Percentiles rank a stretch among this genome's conserved stretches.
Conservation (phyloP, 2,888 invertebrate species). For the Hydriomena furcata region DNA sequence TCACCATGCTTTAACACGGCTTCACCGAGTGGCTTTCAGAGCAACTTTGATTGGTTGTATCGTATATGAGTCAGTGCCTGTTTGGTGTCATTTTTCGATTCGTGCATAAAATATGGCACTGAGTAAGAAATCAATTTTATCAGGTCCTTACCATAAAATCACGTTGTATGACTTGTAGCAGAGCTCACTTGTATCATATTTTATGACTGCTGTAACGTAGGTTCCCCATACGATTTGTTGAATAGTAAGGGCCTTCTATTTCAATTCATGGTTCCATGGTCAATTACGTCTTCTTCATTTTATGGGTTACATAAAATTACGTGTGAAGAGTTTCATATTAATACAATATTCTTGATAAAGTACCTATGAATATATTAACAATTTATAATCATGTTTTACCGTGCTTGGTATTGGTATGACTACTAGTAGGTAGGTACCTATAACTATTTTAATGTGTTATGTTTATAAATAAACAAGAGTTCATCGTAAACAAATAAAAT, state of each 20-base stretch:
- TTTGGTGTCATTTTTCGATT: too few relatives aligned
- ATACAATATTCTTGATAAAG: constrained; percentile 4
- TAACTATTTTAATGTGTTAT: constrained; percentile 4
- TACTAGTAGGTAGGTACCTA: not conserved
- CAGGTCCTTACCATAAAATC: too few relatives aligned
- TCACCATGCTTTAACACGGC: constrained; percentile 19
- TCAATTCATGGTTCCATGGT: too few relatives aligned
- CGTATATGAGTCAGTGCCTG: too few relatives aligned
- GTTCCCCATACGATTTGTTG: too few relatives aligned
- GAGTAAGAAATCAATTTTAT: too few relatives aligned
- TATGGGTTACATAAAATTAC: not conserved
- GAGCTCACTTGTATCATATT: too few relatives aligned
- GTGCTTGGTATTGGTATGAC: constrained; percentile 1
- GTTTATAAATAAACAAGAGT: constrained; percentile 10
- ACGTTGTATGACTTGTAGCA: too few relatives aligned
- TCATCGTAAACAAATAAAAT: constrained; percentile 1
- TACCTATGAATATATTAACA: constrained; percentile 1
- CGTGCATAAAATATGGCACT: too few relatives aligned
- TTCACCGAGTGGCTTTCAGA: not conserved
- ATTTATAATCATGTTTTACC: constrained; percentile 25
- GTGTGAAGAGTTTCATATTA: not conserved
- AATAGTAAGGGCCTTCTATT: too few relatives aligned
- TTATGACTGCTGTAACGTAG: too few relatives aligned
- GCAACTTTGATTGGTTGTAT: not conserved
- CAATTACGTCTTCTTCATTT: too few relatives aligned